Conservation (phyloP, 53 echinoderm and acorn worm species). For the Echinometra lucunter region DNA sequence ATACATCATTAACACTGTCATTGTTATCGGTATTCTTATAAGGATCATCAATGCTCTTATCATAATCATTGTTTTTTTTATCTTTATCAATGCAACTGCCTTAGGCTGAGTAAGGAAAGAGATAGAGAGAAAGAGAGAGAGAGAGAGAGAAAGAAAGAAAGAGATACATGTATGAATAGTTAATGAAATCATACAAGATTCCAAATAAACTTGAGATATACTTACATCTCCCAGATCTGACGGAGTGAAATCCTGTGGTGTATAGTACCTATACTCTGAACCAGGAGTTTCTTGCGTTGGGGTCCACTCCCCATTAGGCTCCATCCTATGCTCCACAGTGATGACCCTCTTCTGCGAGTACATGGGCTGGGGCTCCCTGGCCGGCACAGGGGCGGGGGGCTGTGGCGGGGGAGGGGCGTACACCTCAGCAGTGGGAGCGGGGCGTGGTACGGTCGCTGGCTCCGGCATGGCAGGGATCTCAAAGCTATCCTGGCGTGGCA, state of each 20-base stretch:
- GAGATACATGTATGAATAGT: background rate
- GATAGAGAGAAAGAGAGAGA: background rate
- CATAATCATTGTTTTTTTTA: no score
- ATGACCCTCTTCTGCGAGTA: slow-evolving; percentile 57
- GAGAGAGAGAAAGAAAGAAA: background rate
- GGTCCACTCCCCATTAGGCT: slow-evolving; percentile 15
- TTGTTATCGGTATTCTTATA: no score
- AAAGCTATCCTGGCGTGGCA: slow-evolving; percentile 60
- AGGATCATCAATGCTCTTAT: no score
- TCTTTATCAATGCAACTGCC: background rate
- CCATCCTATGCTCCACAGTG: slow-evolving; percentile 29
- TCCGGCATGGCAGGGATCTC: slow-evolving; percentile 24
- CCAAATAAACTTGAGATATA: background rate
- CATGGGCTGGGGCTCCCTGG: slow-evolving; percentile 19
- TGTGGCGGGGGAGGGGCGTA: background rate
- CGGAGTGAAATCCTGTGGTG: background rate
- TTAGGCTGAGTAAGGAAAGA: background rate
- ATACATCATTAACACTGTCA: no score
- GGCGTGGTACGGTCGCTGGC: background rate
- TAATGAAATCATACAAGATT: background rate
- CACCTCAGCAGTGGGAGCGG: background rate
- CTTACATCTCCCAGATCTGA: background rate
- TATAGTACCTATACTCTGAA: slow-evolving; percentile 12
- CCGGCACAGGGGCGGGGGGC: background rate
- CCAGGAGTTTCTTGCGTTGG: background rate